Conservation (phyloP, 2,888 invertebrate genomes). For the Drosophila prostipennis region DNA sequence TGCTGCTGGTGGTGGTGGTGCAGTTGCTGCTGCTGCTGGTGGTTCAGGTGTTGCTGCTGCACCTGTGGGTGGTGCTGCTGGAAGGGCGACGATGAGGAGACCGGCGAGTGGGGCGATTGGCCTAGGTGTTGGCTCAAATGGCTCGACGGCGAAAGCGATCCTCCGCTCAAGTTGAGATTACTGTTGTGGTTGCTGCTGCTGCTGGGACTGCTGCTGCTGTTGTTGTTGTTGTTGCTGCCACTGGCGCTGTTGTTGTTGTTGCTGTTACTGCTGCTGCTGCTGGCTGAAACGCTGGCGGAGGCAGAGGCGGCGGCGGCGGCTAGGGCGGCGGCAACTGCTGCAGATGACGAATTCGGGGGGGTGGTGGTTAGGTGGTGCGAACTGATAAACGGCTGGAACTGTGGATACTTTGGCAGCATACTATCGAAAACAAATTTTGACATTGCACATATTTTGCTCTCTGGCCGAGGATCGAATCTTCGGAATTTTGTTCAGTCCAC, state of each 20-base stretch:
- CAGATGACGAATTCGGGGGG: slow-evolving; percentile 87
- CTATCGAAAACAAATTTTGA: slow-evolving; percentile 99
- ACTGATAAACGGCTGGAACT: slow-evolving; percentile 87
- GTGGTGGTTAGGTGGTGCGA: slow-evolving; percentile 85
- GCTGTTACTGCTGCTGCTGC: slow-evolving; percentile 82
- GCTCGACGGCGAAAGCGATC: slow-evolving; percentile 74
- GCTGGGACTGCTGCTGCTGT: slow-evolving; percentile 40
- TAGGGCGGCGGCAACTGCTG: slow-evolving; percentile 88
- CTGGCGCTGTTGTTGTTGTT: slow-evolving; percentile 81
- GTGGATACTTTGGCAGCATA: slow-evolving; percentile 97
- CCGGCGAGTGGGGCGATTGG: slow-evolving; percentile 83
- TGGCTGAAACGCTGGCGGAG: slow-evolving; percentile 78
- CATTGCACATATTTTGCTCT: slow-evolving; percentile 88
- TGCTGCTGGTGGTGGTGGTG: slow-evolving; percentile 62
- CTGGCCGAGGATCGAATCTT: slow-evolving; percentile 64
- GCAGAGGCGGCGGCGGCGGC: slow-evolving; percentile 84
- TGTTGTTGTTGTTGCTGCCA: slow-evolving; percentile 53
- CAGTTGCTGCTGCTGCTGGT: slow-evolving; percentile 60
- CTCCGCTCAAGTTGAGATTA: slow-evolving; percentile 57
- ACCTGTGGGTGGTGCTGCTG: slow-evolving; percentile 71
- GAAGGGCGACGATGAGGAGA: slow-evolving; percentile 83
- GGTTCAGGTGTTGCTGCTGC: slow-evolving; percentile 64
- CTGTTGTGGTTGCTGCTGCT: slow-evolving; percentile 54
- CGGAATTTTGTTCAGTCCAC: slow-evolving; percentile 34
- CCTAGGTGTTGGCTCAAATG: slow-evolving; percentile 74